phyloP scores from a whole-genome alignment of 2,888 invertebrate genomes.

The Coronaproctus castanopsis region DNA sequence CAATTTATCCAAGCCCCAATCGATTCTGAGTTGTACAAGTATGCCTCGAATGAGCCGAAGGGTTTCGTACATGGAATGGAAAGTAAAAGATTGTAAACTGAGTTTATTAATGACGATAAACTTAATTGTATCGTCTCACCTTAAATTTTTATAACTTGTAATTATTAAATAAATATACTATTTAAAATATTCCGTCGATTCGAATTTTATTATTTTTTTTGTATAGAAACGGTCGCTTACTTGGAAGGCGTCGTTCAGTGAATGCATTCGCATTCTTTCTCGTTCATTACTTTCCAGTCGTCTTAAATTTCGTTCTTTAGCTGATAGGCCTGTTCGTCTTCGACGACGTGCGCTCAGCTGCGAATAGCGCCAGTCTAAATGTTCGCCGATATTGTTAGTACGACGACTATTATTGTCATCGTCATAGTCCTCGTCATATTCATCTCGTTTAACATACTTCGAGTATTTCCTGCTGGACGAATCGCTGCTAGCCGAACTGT shows the following conservation, averaged over 20 bases:
- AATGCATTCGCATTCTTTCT: conserved; percentile 81
- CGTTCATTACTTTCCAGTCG: conserved; percentile 77
- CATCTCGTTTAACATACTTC: not conserved
- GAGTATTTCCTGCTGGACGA: not conserved
- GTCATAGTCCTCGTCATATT: not conserved
- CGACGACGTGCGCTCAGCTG: conserved; percentile 27
- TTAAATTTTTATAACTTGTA: no score
- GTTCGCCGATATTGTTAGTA: not conserved
- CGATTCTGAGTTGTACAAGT: no score
- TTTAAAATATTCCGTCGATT: no score
- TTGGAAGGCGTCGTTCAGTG: conserved; percentile 76
- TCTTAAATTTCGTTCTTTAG: conserved; percentile 64
- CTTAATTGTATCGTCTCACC: no score
- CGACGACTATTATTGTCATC: not conserved
- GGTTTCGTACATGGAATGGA: no score
- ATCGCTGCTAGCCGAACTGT: conserved; percentile 11
- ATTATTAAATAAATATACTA: no score
- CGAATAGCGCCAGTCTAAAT: conserved; percentile 2
- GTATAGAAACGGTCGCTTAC: no score
- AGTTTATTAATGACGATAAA: no score
- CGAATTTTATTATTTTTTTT: no score
- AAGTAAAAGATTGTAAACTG: no score
- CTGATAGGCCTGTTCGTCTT: conserved; percentile 54
- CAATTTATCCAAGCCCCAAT: no score
- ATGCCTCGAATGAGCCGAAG: no score